Evolutionary conservation across 2,797 vertebrate genomes (phyloP).

Genomic region (Urosaurus nigricauda): DNA sequence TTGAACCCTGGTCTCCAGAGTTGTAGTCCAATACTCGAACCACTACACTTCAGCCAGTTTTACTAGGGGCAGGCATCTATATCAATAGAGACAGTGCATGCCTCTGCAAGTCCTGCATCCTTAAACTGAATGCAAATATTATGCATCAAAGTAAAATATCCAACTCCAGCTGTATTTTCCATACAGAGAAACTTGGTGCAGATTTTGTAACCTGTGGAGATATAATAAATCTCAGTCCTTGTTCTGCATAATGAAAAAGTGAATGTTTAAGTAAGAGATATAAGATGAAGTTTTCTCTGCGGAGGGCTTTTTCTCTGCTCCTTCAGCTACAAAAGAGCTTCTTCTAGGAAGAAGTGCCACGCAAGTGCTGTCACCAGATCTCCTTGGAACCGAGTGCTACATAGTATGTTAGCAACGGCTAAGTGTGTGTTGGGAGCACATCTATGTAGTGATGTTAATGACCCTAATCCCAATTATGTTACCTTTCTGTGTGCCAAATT

Average conservation of each 20-base stretch:
- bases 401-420: neutral
- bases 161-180: no score
- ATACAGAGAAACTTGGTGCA: neutral
- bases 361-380: neutral
- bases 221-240: neutral
- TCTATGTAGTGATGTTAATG: neutral
- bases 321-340: neutral
- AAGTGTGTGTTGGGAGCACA: neutral
- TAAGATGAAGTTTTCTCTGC: neutral
- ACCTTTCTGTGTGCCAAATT: no score
- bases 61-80: no score
- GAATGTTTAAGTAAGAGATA: neutral
- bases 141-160: neutral
- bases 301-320: no score
- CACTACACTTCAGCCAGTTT: no score
- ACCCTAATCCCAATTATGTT: no score
- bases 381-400: neutral
- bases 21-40: no score
- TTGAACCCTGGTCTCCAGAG: no score
- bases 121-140: no score
- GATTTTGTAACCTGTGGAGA: neutral
- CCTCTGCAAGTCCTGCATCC: no score
- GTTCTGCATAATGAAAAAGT: neutral
- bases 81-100: no score
- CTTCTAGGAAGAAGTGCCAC: neutral